Evolutionary conservation across 2,888 invertebrate species (phyloP).

Genomic region (Hetaerina titia): DNA sequence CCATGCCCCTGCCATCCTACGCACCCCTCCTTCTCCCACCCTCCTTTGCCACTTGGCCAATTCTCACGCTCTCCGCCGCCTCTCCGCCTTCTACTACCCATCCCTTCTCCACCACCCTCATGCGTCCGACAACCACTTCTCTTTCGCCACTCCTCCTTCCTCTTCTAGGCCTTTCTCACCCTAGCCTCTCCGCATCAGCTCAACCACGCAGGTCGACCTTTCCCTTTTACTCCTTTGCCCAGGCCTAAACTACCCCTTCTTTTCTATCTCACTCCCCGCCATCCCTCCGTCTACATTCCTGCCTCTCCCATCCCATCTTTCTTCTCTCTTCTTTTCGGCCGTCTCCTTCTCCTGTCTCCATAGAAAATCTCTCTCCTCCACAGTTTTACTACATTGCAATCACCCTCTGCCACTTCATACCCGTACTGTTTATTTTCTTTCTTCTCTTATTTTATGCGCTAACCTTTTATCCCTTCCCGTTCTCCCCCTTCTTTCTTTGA

Average conservation of each 20-base stretch:
- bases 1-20: not conserved
- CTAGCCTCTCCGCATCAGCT: not conserved
- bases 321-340: not conserved
- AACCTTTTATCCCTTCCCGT: not conserved
- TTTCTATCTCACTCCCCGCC: not conserved
- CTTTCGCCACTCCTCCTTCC: not conserved
- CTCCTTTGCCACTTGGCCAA: not conserved
- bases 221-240: not conserved
- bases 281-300: not conserved
- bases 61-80: not conserved
- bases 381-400: conserved; percentile 1
- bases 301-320: not conserved
- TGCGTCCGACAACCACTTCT: not conserved
- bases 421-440: not conserved
- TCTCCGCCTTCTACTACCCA: not conserved
- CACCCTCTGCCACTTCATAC: not conserved
- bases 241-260: not conserved
- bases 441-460: not conserved
- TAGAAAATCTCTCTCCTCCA: not conserved
- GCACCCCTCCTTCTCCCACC: not conserved
- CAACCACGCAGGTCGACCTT: not conserved
- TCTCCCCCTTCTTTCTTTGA: not conserved
- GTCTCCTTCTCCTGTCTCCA: not conserved
- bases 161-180: not conserved
- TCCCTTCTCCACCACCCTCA: not conserved